Evolutionary conservation across 2,113 vertebrate species (phyloP).

Genomic region (Serilophus lunatus): DNA sequence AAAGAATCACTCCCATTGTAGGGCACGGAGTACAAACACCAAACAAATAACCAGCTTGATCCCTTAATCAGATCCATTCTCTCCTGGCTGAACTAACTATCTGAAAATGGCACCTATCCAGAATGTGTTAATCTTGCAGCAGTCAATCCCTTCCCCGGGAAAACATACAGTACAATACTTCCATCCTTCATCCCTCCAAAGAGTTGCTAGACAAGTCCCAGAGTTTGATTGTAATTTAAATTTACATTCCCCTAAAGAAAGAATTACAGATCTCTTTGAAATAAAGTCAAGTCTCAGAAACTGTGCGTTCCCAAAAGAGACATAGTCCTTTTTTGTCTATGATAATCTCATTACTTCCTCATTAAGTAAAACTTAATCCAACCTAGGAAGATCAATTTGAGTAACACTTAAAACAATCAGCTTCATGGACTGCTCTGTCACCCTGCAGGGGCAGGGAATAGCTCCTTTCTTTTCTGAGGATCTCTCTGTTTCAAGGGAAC

Average conservation of each 20-base stretch:
- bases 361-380: slow-evolving; percentile 48
- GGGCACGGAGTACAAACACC: background rate
- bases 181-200: background rate
- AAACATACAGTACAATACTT: background rate
- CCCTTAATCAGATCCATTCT: slow-evolving; percentile 23
- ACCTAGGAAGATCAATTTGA: slow-evolving; percentile 42
- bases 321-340: background rate
- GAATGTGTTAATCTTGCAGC: background rate
- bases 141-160: background rate
- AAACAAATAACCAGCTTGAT: slow-evolving; percentile 4
- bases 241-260: background rate
- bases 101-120: slow-evolving; percentile 27
- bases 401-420: slow-evolving; percentile 27
- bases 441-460: background rate
- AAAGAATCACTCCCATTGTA: background rate
- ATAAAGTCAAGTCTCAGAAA: background rate
- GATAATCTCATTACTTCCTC: slow-evolving; percentile 21
- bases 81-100: background rate
- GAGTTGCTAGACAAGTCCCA: background rate
- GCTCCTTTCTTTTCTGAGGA: background rate
- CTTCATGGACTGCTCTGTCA: background rate
- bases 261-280: background rate
- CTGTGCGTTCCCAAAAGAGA: background rate
- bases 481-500: background rate
- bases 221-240: background rate